Conservation (phyloP, 2,888 invertebrate species). For the Mayetiola destructor region DNA sequence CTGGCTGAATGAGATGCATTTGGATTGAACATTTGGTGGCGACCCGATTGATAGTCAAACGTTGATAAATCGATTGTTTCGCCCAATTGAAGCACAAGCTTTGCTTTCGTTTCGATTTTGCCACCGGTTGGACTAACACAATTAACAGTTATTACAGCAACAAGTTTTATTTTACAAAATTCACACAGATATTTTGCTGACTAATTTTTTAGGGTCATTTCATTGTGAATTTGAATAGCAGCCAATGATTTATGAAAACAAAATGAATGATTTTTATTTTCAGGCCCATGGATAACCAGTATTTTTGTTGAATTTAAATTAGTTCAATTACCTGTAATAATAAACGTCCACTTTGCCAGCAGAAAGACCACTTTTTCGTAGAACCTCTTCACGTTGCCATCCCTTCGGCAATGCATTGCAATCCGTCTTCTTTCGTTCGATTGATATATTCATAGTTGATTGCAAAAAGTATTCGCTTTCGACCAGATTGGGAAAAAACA, state of each 20-base stretch:
- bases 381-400: slow-evolving; percentile 75
- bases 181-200: not conserved
- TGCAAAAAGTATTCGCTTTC: no score
- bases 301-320: not conserved
- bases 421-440: slow-evolving; percentile 60
- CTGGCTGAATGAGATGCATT: not conserved
- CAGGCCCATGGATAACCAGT: no score
- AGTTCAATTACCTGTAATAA: slow-evolving; percentile 61
- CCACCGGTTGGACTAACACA: slow-evolving; percentile 60
- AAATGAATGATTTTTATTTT: no score
- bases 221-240: no score
- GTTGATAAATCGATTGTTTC: slow-evolving; percentile 63
- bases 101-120: slow-evolving; percentile 68
- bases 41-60: slow-evolving; percentile 71
- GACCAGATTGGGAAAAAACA: no score
- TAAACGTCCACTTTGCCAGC: slow-evolving; percentile 90
- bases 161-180: not conserved
- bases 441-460: slow-evolving; percentile 46
- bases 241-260: no score
- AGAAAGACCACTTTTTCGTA: slow-evolving; percentile 67
- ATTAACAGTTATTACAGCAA: not conserved
- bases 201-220: not conserved
- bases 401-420: slow-evolving; percentile 63
- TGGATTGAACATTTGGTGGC: slow-evolving; percentile 40
- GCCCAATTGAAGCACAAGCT: slow-evolving; percentile 62